phyloP scores from a whole-genome alignment of 1,140 invertebrate species.

The Anadara kagoshimensis region DNA sequence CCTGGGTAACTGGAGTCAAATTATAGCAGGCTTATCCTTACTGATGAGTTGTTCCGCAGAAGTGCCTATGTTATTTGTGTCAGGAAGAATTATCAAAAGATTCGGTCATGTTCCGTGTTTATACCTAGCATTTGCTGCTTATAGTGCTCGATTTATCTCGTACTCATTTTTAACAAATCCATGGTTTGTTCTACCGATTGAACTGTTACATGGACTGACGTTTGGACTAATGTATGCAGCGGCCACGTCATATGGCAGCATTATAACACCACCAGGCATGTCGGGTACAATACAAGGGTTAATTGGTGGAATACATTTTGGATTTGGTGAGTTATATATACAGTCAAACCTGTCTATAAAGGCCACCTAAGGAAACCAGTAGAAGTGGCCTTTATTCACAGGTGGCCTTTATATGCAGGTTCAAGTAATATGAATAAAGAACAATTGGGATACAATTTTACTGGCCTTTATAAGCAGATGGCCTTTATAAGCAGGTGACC shows the following conservation, averaged over 20 bases:
- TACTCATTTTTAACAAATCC: constrained; percentile 88
- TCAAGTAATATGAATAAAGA: too few relatives aligned
- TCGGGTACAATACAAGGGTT: constrained; percentile 90
- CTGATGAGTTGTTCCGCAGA: constrained; percentile 89
- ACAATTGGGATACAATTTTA: too few relatives aligned
- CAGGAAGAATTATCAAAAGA: constrained; percentile 85
- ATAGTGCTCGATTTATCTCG: constrained; percentile 84
- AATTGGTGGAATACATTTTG: constrained; percentile 81
- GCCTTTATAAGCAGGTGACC: too few relatives aligned
- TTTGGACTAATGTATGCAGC: constrained; percentile 92
- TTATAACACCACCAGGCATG: constrained; percentile 86
- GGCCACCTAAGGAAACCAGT: too few relatives aligned
- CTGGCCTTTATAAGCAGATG: too few relatives aligned
- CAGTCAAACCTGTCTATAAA: too few relatives aligned
- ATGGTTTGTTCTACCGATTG: constrained; percentile 84
- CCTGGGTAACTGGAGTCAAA: constrained; percentile 79
- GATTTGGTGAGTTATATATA: constrained; percentile 54
- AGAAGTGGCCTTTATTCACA: too few relatives aligned
- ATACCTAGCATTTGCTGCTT: constrained; percentile 84
- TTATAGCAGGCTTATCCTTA: constrained; percentile 87
- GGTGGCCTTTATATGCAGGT: too few relatives aligned
- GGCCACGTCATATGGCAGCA: constrained; percentile 91
- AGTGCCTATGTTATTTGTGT: constrained; percentile 85
- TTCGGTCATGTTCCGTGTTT: constrained; percentile 89
- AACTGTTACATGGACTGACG: constrained; percentile 89